phyloP scores from a whole-genome alignment of 2,113 vertebrate genomes.

The Stomatorhinus ivindoensis region DNA sequence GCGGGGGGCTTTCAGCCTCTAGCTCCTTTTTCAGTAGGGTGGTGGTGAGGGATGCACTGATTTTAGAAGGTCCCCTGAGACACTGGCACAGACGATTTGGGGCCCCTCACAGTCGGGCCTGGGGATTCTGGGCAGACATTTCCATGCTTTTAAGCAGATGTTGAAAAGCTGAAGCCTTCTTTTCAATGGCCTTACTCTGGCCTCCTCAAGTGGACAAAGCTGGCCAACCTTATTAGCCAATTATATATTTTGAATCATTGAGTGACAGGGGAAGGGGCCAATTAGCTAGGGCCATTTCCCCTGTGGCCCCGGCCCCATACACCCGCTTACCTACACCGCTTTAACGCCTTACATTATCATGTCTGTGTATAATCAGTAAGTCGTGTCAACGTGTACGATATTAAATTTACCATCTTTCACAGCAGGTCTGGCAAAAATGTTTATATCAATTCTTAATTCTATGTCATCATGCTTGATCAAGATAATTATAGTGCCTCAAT shows the following conservation, averaged over 20 bases:
- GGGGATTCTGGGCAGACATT: conserved; percentile 30
- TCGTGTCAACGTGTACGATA: not conserved
- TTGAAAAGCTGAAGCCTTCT: conserved; percentile 40
- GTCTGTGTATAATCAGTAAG: not conserved
- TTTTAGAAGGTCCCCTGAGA: conserved; percentile 50
- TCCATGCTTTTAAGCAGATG: conserved; percentile 36
- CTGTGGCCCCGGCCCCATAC: not conserved
- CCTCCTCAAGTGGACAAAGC: not conserved
- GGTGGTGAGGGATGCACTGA: conserved; percentile 47
- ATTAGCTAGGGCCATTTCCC: not conserved
- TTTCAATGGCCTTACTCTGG: conserved; percentile 23
- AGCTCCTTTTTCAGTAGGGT: conserved; percentile 45
- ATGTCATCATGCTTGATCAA: not conserved
- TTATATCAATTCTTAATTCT: not conserved
- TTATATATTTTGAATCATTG: not conserved
- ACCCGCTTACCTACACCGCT: not conserved
- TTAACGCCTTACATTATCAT: not conserved
- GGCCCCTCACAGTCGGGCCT: conserved; percentile 45
- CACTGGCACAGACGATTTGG: conserved; percentile 44
- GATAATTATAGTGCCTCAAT: not conserved
- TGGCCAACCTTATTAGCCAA: not conserved
- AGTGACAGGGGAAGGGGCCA: not conserved
- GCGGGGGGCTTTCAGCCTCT: conserved; percentile 27
- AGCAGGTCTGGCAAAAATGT: not conserved
- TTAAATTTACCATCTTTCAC: not conserved